Evolutionary conservation across 2,797 vertebrate genomes (phyloP).

Genomic region (Hozukius guyotensis): DNA sequence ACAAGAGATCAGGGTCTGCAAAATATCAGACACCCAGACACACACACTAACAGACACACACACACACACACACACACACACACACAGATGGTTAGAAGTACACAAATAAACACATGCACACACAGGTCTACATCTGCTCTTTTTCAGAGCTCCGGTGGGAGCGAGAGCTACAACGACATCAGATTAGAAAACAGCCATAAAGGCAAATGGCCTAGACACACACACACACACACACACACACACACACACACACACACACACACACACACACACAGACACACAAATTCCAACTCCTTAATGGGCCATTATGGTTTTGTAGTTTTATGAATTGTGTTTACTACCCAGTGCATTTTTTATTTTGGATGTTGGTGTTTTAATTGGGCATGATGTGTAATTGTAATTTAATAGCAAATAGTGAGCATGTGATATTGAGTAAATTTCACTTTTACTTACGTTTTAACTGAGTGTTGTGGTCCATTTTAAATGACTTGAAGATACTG

Average conservation of each 20-base stretch:
- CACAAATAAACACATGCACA: background rate
- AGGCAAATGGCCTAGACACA: slow-evolving; percentile 23
- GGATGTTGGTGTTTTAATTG: slow-evolving; percentile 12
- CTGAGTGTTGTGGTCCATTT: slow-evolving; percentile 3
- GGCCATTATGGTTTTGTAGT: slow-evolving; percentile 18
- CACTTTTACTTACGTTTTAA: background rate
- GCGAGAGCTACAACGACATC: slow-evolving; percentile 17
- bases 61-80: background rate
- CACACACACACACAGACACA: background rate
- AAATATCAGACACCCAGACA: slow-evolving; percentile 8
- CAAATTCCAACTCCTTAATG: slow-evolving; percentile 19
- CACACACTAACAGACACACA: background rate
- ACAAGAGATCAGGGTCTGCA: slow-evolving; percentile 29
- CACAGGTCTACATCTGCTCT: slow-evolving; percentile 22
- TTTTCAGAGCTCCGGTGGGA: slow-evolving; percentile 38
- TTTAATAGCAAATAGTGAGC: background rate
- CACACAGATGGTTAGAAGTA: background rate
- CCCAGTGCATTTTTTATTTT: slow-evolving; percentile 11
- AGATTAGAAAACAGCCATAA: slow-evolving; percentile 42
- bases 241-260: slow-evolving; percentile 2
- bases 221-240: slow-evolving; percentile 9
- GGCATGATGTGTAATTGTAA: background rate
- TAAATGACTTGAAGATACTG: background rate
- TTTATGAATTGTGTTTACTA: slow-evolving; percentile 25
- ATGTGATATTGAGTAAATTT: background rate